A percentile compares a stretch with the other conserved stretches of the same genome.
Conservation (phyloP, 1,140 invertebrate genomes). For the Lethocerus indicus region DNA sequence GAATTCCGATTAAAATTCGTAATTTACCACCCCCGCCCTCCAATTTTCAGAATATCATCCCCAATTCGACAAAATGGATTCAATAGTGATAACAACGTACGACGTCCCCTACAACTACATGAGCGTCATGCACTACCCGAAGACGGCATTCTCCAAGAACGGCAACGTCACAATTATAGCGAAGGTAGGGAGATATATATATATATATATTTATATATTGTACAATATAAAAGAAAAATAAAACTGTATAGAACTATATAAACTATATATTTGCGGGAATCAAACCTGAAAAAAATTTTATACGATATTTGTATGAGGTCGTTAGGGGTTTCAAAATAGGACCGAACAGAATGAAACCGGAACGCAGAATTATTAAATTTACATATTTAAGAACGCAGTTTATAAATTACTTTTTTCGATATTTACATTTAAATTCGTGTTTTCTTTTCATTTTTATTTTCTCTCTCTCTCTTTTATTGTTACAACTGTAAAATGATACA, state of each 20-base stretch:
- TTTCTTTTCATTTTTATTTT: too few relatives aligned
- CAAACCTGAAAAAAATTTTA: slow-evolving; percentile 1
- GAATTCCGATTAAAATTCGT: too few relatives aligned
- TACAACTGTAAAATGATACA: too few relatives aligned
- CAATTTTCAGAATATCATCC: slow-evolving; percentile 37
- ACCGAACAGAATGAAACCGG: too few relatives aligned
- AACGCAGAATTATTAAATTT: too few relatives aligned
- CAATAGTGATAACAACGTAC: slow-evolving; percentile 14
- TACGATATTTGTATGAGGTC: too few relatives aligned
- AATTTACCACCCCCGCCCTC: too few relatives aligned
- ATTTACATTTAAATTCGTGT: too few relatives aligned
- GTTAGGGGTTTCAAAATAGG: too few relatives aligned
- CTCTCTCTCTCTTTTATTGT: too few relatives aligned
- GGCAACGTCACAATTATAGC: slow-evolving; percentile 47
- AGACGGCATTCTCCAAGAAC: slow-evolving; percentile 55
- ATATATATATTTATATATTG: background rate
- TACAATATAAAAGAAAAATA: background rate
- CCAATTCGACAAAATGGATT: slow-evolving; percentile 48
- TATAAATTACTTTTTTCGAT: too few relatives aligned
- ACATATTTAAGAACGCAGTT: too few relatives aligned
- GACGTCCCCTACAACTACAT: slow-evolving; percentile 46
- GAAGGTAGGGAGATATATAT: slow-evolving; percentile 28
- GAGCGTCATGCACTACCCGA: slow-evolving; percentile 73
- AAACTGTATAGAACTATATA: background rate
- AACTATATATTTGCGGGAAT: background rate